Conservation (phyloP, 2,888 invertebrate genomes). For the Nephrotoma flavescens region DNA sequence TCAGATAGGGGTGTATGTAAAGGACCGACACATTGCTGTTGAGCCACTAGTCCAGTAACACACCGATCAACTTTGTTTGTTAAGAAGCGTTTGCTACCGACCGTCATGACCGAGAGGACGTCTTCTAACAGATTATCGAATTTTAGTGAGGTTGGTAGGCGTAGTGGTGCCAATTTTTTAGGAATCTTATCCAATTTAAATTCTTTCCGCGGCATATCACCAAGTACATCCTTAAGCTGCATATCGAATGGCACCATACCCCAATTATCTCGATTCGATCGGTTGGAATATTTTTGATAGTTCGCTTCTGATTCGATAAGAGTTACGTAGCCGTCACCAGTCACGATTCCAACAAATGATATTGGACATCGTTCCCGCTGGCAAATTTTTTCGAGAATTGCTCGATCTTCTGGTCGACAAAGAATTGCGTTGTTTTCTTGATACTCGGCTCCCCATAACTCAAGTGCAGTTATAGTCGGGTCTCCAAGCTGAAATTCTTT, state of each 20-base stretch:
- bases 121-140: constrained; percentile 55
- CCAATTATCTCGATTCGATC: constrained; percentile 25
- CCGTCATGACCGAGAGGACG: constrained; percentile 77
- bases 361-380: constrained; percentile 83
- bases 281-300: constrained; percentile 31
- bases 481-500: constrained; percentile 83
- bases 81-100: constrained; percentile 87
- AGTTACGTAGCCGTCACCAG: constrained; percentile 65
- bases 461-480: constrained; percentile 81
- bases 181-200: constrained; percentile 31
- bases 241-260: constrained; percentile 66
- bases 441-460: constrained; percentile 97
- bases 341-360: constrained; percentile 84
- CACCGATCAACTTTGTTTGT: constrained; percentile 94
- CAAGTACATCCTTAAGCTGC: constrained; percentile 76
- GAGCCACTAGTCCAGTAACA: constrained; percentile 75
- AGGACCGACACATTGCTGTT: constrained; percentile 97
- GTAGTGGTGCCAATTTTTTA: constrained; percentile 36
- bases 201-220: constrained; percentile 65
- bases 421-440: constrained; percentile 91
- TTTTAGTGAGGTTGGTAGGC: constrained; percentile 38
- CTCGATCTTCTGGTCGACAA: constrained; percentile 49
- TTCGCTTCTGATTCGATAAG: constrained; percentile 44
- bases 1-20: constrained; percentile 92
- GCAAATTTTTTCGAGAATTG: constrained; percentile 56